These are phyloP conservation scores for Drosophila santomea DNA, from an alignment of 1,140 invertebrate species.

Conservation along the genomic window DNA sequence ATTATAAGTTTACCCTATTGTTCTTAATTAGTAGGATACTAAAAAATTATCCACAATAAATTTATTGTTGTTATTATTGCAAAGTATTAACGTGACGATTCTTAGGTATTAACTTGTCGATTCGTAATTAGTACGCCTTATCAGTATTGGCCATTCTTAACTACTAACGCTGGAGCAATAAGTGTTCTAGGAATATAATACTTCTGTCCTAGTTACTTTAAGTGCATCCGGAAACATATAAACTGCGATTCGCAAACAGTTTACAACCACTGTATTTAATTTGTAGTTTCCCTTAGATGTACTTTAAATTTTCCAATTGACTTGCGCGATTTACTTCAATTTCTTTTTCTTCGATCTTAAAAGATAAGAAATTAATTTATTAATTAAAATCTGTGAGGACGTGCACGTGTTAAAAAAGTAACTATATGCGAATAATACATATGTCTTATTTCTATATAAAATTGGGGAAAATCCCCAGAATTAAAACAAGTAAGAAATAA, in stretches of 20 bases:
- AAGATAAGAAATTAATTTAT: too few species aligned
- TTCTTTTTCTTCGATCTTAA: not conserved
- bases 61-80: not conserved
- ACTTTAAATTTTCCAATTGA: too few species aligned
- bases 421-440: too few species aligned
- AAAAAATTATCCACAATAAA: not conserved
- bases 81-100: not conserved
- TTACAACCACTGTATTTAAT: not conserved
- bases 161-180: not conserved
- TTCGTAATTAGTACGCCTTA: not conserved
- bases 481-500: too few species aligned
- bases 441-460: too few species aligned
- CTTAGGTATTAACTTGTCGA: not conserved
- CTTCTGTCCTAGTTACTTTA: not conserved
- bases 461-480: too few species aligned
- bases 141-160: not conserved
- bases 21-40: too few species aligned
- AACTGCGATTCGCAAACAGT: not conserved
- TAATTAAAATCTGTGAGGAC: too few species aligned
- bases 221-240: not conserved
- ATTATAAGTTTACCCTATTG: not conserved
- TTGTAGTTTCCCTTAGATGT: not conserved
- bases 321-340: too few species aligned
- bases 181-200: conserved; percentile 5
- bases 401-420: too few species aligned